Evolutionary conservation across 2,113 vertebrate genomes (phyloP).

Genomic region (Thomomys bottae): DNA sequence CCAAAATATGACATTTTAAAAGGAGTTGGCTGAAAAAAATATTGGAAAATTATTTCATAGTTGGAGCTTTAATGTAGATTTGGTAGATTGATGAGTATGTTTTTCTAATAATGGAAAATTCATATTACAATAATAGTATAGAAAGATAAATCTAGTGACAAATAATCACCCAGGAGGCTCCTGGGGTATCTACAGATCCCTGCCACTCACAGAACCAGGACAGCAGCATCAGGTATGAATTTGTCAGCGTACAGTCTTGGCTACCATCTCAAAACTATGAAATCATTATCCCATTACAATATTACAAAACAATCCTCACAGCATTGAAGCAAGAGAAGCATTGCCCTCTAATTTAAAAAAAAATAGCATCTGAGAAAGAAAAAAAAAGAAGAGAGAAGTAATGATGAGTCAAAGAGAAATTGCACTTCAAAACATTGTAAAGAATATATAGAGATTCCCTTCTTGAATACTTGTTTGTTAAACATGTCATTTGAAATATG

Average conservation of each 20-base stretch:
- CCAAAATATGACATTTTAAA: background rate
- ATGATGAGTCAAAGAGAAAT: background rate
- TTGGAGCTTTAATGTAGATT: conserved; percentile 1
- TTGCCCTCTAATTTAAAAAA: background rate
- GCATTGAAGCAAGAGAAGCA: background rate
- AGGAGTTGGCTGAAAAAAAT: background rate
- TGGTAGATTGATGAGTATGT: background rate
- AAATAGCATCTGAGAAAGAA: background rate
- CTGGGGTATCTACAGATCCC: background rate
- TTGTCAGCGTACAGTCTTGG: background rate
- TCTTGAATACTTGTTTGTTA: too few relatives aligned
- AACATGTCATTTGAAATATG: too few relatives aligned
- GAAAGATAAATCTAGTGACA: background rate
- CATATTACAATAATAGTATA: background rate
- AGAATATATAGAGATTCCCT: too few relatives aligned
- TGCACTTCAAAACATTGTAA: background rate
- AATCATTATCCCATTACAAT: background rate
- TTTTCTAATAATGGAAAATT: conserved; percentile 13
- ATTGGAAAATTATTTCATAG: background rate
- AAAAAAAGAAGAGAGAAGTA: background rate
- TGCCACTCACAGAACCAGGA: background rate
- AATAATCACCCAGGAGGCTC: background rate
- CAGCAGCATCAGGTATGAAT: background rate
- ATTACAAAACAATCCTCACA: background rate
- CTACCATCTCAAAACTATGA: background rate